These are phyloP conservation scores for Rhynchophorus ferrugineus DNA, from an alignment of 1,140 invertebrate genomes.

Conservation along the genomic window DNA sequence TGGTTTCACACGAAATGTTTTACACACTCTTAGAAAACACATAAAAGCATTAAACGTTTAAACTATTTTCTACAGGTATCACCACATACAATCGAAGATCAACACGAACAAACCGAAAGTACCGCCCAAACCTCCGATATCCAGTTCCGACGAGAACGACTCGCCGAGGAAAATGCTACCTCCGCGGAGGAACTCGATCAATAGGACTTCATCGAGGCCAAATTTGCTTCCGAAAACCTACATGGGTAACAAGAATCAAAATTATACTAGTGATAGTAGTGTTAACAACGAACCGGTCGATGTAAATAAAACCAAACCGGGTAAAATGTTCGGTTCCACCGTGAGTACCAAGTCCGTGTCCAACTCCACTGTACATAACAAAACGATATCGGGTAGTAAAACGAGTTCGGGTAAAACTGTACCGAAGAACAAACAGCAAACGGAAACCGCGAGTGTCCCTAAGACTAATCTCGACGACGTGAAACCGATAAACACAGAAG, in stretches of 20 bases:
- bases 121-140: constrained; percentile 30
- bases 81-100: constrained; percentile 37
- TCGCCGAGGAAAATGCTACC: constrained; percentile 14
- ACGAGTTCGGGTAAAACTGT: not conserved
- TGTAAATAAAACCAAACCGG: not conserved
- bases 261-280: constrained; percentile 24
- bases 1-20: no score
- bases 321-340: constrained; percentile 2
- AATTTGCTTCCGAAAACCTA: constrained; percentile 25
- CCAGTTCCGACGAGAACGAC: constrained; percentile 27
- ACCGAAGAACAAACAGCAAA: not conserved
- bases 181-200: constrained; percentile 27
- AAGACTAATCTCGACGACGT: not conserved
- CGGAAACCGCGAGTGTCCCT: constrained; percentile 1
- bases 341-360: not conserved
- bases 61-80: no score
- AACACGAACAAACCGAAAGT: constrained; percentile 38
- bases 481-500: constrained; percentile 4
- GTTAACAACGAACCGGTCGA: constrained; percentile 5
- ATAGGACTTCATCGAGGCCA: constrained; percentile 21
- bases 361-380: not conserved
- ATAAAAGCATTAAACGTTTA: no score
- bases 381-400: not conserved
- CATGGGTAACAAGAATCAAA: constrained; percentile 23
- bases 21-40: no score